Evolutionary conservation across 2,113 vertebrate species (phyloP).

Genomic region (Aegithalos caudatus): DNA sequence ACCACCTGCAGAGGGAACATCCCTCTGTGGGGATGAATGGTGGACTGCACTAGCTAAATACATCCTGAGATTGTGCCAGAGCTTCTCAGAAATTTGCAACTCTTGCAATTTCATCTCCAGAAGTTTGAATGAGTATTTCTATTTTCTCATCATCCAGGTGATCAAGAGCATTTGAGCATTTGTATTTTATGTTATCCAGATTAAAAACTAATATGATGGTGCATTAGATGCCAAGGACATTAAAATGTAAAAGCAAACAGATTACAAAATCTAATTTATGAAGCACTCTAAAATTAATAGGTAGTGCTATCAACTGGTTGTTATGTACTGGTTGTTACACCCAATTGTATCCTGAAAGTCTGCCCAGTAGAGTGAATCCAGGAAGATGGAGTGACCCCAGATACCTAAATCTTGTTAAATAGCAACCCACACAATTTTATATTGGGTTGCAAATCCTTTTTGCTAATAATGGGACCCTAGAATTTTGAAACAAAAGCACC

Average conservation of each 20-base stretch:
- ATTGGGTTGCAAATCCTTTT: neutral
- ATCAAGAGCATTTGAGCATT: neutral
- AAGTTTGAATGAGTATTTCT: neutral
- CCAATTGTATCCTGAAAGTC: neutral
- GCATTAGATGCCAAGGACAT: neutral
- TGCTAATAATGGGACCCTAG: neutral
- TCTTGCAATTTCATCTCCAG: neutral
- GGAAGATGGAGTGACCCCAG: neutral
- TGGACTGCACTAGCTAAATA: neutral
- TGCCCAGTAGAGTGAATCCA: neutral
- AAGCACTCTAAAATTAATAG: neutral
- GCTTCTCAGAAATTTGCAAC: neutral
- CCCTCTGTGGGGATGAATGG: neutral
- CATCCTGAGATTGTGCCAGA: neutral
- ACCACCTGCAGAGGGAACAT: neutral
- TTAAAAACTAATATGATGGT: neutral
- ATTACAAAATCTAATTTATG: neutral
- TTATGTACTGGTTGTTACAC: neutral
- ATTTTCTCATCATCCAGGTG: neutral
- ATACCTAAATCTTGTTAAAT: neutral
- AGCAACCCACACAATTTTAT: neutral
- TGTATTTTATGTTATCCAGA: neutral
- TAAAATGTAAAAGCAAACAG: neutral
- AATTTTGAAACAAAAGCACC: neutral
- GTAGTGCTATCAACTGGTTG: neutral